phyloP scores from a whole-genome alignment of 2,113 vertebrate genomes.

The Bubo scandiacus region DNA sequence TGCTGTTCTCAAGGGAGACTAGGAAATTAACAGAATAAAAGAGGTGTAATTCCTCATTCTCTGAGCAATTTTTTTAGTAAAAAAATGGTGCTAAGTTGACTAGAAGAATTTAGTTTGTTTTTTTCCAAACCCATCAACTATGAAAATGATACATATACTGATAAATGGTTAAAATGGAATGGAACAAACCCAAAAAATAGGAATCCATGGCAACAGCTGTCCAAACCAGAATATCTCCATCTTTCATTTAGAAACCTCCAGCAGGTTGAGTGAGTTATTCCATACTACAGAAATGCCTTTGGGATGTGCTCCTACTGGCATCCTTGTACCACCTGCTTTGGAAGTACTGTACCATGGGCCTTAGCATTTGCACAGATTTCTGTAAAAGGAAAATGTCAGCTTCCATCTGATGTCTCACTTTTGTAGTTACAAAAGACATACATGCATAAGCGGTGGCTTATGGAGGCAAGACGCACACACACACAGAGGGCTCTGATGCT shows the following conservation, averaged over 20 bases:
- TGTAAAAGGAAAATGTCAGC: slow-evolving; percentile 30
- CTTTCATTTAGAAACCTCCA: slow-evolving; percentile 8
- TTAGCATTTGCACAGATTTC: slow-evolving; percentile 35
- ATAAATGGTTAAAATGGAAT: neutral
- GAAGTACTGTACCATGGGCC: neutral
- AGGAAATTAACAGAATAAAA: neutral
- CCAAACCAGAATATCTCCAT: neutral
- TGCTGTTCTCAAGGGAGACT: neutral
- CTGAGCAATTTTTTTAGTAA: neutral
- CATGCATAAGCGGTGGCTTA: neutral
- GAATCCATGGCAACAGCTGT: neutral
- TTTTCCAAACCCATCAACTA: neutral
- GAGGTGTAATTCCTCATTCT: neutral
- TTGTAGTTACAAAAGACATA: neutral
- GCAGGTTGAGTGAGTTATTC: slow-evolving; percentile 2
- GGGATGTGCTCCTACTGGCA: slow-evolving; percentile 9
- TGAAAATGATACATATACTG: neutral
- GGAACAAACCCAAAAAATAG: neutral
- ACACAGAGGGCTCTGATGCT: neutral
- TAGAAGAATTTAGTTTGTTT: neutral
- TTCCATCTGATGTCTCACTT: slow-evolving; percentile 13
- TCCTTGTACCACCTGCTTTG: slow-evolving; percentile 6
- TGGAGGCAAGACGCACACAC: neutral
- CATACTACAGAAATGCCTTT: slow-evolving; percentile 1
- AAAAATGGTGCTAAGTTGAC: neutral